A percentile compares a stretch with the other conserved stretches of the same genome.
Evolutionary conservation across 2,888 invertebrate genomes (phyloP).

Genomic region (Morpho deidamia): DNA sequence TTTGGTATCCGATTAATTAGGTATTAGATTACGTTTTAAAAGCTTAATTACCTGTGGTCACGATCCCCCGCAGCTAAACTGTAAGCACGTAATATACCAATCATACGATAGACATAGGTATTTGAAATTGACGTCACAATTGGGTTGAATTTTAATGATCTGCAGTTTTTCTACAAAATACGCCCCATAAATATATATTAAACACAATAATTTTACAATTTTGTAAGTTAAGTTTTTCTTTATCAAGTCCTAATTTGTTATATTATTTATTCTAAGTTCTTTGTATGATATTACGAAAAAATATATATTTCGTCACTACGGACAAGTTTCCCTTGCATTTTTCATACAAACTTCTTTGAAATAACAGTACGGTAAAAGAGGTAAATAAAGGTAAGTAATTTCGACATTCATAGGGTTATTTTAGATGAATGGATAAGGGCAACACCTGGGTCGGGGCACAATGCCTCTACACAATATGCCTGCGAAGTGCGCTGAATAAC

Average conservation of each 20-base stretch:
- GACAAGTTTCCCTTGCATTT: conserved; percentile 5
- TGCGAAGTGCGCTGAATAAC: conserved; percentile 68
- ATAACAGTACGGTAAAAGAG: conserved; percentile 41
- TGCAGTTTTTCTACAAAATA: too few relatives aligned
- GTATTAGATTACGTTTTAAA: conserved; percentile 8
- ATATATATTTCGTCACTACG: too few relatives aligned
- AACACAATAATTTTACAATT: too few relatives aligned
- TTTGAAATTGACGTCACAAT: too few relatives aligned
- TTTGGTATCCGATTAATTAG: conserved; percentile 7
- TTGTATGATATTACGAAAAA: too few relatives aligned
- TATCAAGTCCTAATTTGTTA: too few relatives aligned
- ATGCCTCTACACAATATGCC: conserved; percentile 60
- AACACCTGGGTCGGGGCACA: conserved; percentile 62
- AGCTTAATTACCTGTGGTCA: conserved; percentile 9
- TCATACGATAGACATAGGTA: conserved; percentile 3
- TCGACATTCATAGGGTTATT: conserved; percentile 71
- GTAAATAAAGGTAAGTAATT: conserved; percentile 66
- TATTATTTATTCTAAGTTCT: too few relatives aligned
- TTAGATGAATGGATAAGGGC: conserved; percentile 52
- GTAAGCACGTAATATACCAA: conserved; percentile 4
- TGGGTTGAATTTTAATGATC: too few relatives aligned
- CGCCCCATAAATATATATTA: too few relatives aligned
- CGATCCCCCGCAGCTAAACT: conserved; percentile 1
- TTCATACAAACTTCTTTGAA: conserved; percentile 39
- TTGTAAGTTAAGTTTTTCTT: too few relatives aligned